Evolutionary conservation across 2,888 invertebrate genomes (phyloP).

Genomic region (Drosophila borealis): DNA sequence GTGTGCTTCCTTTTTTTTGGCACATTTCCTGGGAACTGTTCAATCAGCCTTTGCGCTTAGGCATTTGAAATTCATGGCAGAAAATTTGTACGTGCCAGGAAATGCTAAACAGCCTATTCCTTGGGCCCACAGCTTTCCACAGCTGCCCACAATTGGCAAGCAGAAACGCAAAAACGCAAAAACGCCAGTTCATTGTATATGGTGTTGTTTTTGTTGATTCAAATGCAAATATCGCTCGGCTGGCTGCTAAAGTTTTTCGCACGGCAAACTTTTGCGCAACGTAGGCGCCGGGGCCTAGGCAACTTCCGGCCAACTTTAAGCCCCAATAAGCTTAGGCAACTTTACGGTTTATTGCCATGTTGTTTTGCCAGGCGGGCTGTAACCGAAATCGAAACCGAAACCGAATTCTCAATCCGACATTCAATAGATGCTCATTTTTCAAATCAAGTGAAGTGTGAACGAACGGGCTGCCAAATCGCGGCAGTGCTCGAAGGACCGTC

Average conservation of each 20-base stretch:
- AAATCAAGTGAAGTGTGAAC: constrained; percentile 80
- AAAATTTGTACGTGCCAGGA: constrained; percentile 73
- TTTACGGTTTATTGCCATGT: constrained; percentile 77
- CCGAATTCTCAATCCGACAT: constrained; percentile 54
- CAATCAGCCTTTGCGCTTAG: constrained; percentile 65
- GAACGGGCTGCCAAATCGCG: constrained; percentile 44
- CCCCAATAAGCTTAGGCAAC: constrained; percentile 70
- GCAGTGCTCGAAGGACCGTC: constrained; percentile 48
- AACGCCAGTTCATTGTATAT: constrained; percentile 62
- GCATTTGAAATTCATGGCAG: constrained; percentile 76
- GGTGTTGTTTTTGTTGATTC: constrained; percentile 52
- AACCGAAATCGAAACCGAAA: constrained; percentile 13
- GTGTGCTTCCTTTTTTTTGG: constrained; percentile 13
- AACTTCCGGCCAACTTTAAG: constrained; percentile 65
- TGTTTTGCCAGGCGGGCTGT: constrained; percentile 50
- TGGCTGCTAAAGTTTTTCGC: constrained; percentile 70
- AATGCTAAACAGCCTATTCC: constrained; percentile 66
- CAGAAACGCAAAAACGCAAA: too few species aligned
- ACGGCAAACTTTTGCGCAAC: constrained; percentile 68
- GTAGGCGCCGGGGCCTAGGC: constrained; percentile 54
- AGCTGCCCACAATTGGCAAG: constrained; percentile 50
- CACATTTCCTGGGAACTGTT: constrained; percentile 58
- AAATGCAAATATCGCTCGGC: constrained; percentile 69
- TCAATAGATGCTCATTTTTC: constrained; percentile 78
- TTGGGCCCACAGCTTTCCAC: constrained; percentile 29